Conservation (phyloP, 2,888 invertebrate species). For the Pseudococcus viburni region DNA sequence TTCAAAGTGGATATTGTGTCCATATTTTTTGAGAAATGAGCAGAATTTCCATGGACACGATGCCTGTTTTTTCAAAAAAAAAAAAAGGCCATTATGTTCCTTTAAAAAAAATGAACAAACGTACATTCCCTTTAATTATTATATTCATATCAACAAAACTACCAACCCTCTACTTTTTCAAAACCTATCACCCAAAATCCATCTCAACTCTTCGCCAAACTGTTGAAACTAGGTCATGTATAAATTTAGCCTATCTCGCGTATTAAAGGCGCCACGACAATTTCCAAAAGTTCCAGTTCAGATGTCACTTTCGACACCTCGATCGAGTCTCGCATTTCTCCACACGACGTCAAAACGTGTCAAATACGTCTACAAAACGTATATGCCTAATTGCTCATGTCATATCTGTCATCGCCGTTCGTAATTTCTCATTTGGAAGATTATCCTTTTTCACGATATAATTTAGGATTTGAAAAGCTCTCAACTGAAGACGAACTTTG, state of each 20-base stretch:
- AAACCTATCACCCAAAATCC: background rate
- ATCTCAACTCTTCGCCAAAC: background rate
- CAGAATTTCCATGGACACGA: no score
- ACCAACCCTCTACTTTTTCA: no score
- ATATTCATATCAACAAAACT: no score
- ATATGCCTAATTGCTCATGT: conserved; percentile 7
- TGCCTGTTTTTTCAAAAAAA: no score
- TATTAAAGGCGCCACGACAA: background rate
- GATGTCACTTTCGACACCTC: background rate
- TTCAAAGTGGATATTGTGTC: no score
- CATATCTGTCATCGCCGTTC: background rate
- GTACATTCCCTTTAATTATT: no score
- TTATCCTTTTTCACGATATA: background rate
- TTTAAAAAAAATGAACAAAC: no score
- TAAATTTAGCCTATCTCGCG: background rate
- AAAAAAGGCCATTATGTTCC: no score
- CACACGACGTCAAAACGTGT: background rate
- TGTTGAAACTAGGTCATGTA: background rate
- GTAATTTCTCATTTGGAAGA: background rate
- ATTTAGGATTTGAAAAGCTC: background rate
- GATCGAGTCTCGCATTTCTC: background rate
- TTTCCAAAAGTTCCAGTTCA: background rate
- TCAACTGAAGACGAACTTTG: background rate
- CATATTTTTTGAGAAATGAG: no score
- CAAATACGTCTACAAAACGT: background rate